Evolutionary conservation across 2,797 vertebrate genomes (phyloP), one percentile per base, ranked within the genome.

Genomic region (Sebastes paucispinis): DNA sequence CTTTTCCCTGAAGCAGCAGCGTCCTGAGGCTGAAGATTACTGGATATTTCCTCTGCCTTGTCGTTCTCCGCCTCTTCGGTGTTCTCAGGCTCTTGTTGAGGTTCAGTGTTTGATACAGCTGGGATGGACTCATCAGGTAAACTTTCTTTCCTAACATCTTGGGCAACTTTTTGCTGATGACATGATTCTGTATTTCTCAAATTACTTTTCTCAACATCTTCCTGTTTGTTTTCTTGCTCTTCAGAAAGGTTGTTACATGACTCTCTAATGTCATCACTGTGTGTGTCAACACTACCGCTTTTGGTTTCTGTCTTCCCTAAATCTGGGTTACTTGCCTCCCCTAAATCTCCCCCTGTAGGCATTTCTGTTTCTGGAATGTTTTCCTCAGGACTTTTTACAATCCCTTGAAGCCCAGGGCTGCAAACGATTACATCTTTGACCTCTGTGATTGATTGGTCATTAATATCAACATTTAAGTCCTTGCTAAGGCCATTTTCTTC

Each of bases 1-100:
- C 94, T 96, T 69, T 94, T 95, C 24, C 91, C 91, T 64, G 91
- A 64, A 22, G 75, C 64, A 32, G 81, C 22, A n/a, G 75, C 24
- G 36, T 34, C 77, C 68, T 92, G 88, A 43, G 86, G 7, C 73
- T 88, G 81, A 77, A 81, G 24, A 65, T 88, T 83, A 67, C 25
- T 55, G 0, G 68, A 29, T 0, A 4, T 16, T 22, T 93, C 91
- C 6, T 87, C 83, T 7, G 65, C 73, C 52, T 90, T 89, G 0
- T 77, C 32, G 2, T 57, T 1, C 18, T 89, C 88, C 14, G 47
- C 64, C 55, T 79, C 1, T 1, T 85, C 85, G 1, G 31, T n/a
- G 1, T 81, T 79, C 34, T 87, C 82, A 4, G 68, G 73, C 14
- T 88, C 80, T 22, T 66, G 77, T 14, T 81, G 78, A 69, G 13